phyloP scores from a whole-genome alignment of 1,140 invertebrate genomes.

The Stratiolaelaps scimitus region DNA sequence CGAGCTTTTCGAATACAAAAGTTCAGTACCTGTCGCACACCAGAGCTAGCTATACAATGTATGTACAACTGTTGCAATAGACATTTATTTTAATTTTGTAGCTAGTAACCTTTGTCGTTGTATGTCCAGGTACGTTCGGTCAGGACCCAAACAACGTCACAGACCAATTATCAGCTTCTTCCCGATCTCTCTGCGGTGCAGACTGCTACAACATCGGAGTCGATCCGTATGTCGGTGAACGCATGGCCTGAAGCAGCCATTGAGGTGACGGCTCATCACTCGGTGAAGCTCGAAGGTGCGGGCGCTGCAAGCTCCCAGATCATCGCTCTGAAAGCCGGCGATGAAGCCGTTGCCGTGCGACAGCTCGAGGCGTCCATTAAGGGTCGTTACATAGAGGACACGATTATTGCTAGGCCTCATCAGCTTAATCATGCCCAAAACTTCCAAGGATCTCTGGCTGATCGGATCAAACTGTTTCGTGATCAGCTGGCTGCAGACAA shows the following conservation, averaged over 20 bases:
- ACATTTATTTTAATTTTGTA: no score
- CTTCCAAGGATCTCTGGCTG: slow-evolving; percentile 18
- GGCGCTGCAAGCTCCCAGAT: not conserved
- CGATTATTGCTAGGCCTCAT: slow-evolving; percentile 5
- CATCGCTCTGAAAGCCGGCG: not conserved
- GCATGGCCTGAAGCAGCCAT: slow-evolving; percentile 7
- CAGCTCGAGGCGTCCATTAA: not conserved
- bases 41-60: no score
- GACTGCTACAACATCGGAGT: slow-evolving; percentile 10
- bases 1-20: no score
- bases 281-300: not conserved
- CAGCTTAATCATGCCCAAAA: not conserved
- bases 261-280: slow-evolving; percentile 13
- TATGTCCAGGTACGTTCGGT: not conserved
- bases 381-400: slow-evolving; percentile 12
- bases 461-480: slow-evolving; percentile 11
- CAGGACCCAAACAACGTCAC: not conserved
- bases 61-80: no score
- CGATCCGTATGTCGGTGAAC: slow-evolving; percentile 20
- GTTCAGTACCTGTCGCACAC: no score
- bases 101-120: no score
- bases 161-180: slow-evolving; percentile 21
- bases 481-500: slow-evolving; percentile 17
- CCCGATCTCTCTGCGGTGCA: not conserved
- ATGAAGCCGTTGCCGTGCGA: not conserved